Base-by-base conservation (phyloP, 2,797 vertebrate species). In the Epinephelus awoara region DNA sequence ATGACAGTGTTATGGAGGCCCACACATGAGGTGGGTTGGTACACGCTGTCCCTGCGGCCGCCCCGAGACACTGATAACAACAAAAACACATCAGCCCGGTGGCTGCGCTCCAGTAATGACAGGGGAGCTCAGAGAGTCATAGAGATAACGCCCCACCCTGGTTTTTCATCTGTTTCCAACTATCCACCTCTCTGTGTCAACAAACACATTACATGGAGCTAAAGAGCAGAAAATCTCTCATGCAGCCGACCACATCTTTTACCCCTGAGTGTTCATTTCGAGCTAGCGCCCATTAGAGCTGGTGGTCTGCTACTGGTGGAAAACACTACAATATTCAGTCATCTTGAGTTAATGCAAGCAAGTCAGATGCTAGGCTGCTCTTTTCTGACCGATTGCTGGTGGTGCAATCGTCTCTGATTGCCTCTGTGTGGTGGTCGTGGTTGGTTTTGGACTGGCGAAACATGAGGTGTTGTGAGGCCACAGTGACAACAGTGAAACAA, bases 161-260 rank as follows among this genome's bases (percentile, higher is more conserved):
- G 38, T 27, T 76, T 88, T 77, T 86, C 75, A 80, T 87, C 69
- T 67, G 71, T 72, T 87, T 85, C 77, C 79, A 83, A 83, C 74
- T 67, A 65, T 51, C 42, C 38, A 46, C 71, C 79, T 86, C 78
- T 78, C 63, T 69, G 61, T 77, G 82, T 89, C 89, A 88, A 90
- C 79, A 87, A 77, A 86, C 79, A 80, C 66, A 66, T 40, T 47
- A 72, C 61, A 57, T 0, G 4, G 44, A 79, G 77, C 49, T 23
- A 3, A 44, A 69, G 49, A 83, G 73, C 29, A 25, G 52, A 75
- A 47, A 40, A 13, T 56, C 61, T 76, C 7, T 6, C 27, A 81
- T 57, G 40, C 63, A 38, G 42, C 40, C 34, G 18, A 46, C n/a
- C 5, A 5, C 21, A 18, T 49, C 61, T 29, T 72, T 62, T 49